Conservation (phyloP, 2,113 vertebrate species). For the Pluvialis apricaria region DNA sequence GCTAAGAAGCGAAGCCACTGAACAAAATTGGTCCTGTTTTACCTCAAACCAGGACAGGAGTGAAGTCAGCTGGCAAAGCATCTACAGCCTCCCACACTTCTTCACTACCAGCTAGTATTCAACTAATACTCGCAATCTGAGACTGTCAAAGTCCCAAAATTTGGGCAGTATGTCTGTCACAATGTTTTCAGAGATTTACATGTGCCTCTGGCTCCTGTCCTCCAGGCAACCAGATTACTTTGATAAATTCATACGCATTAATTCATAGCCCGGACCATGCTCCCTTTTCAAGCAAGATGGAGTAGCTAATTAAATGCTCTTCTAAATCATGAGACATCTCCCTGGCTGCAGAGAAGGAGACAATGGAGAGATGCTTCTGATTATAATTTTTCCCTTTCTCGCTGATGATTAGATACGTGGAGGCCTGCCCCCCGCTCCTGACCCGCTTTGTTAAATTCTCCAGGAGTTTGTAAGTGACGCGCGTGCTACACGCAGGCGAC, state of each 20-base stretch:
- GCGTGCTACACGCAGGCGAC: accelerated
- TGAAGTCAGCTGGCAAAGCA: background rate
- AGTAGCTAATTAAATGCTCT: background rate
- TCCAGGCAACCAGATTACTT: background rate
- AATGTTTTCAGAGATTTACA: background rate
- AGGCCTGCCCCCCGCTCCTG: background rate
- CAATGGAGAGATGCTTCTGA: background rate
- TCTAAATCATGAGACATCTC: background rate
- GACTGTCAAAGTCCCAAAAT: background rate
- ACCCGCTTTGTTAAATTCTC: background rate
- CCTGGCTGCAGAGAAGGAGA: background rate
- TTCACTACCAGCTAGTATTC: background rate
- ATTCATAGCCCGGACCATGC: background rate
- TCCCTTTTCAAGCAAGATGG: background rate
- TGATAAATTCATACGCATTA: background rate
- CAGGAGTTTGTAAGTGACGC: accelerated
- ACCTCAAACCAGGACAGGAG: no score
- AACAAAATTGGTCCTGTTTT: no score
- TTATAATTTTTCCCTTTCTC: background rate
- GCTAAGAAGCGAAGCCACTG: no score
- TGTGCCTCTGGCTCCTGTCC: background rate
- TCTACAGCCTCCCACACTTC: background rate
- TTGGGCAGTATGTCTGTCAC: background rate
- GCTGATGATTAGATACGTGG: accelerated
- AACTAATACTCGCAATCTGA: background rate